Conservation (phyloP, 1,140 invertebrate genomes). For the Diabrotica virgifera region DNA sequence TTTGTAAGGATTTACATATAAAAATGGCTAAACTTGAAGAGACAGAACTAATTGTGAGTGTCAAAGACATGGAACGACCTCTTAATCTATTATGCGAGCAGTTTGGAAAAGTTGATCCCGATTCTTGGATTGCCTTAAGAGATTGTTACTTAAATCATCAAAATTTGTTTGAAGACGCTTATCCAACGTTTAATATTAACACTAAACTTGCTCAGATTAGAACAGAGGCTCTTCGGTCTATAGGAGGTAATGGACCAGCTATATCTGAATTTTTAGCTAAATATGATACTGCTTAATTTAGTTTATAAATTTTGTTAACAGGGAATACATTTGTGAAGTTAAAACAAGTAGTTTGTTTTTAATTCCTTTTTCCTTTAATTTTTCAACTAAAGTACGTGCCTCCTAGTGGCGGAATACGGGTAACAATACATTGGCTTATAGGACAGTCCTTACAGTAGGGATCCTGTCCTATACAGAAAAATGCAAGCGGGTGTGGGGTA, state of each 20-base stretch:
- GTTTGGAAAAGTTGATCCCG: constrained; percentile 53
- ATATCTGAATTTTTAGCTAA: constrained; percentile 7
- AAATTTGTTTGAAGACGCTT: constrained; percentile 9
- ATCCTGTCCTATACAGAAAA: no score
- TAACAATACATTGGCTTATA: no score
- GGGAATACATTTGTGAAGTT: no score
- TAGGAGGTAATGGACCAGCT: constrained; percentile 5
- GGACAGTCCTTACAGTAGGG: no score
- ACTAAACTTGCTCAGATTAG: constrained; percentile 9
- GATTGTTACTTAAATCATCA: constrained; percentile 43
- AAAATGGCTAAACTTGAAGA: constrained; percentile 48
- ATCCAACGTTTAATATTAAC: constrained; percentile 13
- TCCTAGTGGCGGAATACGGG: no score
- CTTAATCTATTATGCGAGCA: constrained; percentile 51
- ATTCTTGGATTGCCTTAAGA: constrained; percentile 61
- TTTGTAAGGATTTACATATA: constrained; percentile 29
- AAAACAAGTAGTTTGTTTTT: no score
- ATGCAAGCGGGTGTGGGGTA: no score
- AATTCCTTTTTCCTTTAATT: no score
- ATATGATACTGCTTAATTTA: background rate
- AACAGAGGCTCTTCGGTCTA: constrained; percentile 1
- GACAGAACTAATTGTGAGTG: constrained; percentile 46
- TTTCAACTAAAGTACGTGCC: no score
- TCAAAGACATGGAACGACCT: constrained; percentile 47
- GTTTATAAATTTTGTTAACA: no score